phyloP scores from a whole-genome alignment of 2,888 invertebrate genomes.

The Dolichopus griseipennis region DNA sequence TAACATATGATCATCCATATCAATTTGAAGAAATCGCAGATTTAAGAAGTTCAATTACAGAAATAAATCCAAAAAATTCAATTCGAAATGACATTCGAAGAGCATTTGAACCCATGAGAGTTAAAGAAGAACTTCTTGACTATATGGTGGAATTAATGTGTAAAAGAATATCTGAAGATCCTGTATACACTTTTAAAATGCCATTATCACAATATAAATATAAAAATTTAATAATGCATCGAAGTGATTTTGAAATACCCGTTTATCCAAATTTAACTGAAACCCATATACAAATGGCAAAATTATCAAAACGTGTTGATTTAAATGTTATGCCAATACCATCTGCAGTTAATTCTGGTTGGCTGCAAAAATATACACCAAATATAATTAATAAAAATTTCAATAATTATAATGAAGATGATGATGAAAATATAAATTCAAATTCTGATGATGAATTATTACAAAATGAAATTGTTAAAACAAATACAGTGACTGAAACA shows the following conservation, averaged over 20 bases:
- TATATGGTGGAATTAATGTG: conserved; percentile 36
- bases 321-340: neutral
- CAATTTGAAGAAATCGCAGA: neutral
- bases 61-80: neutral
- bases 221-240: conserved; percentile 27
- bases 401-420: neutral
- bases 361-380: neutral
- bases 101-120: neutral
- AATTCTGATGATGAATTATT: neutral
- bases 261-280: conserved; percentile 36
- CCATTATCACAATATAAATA: conserved; percentile 28
- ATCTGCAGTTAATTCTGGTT: neutral
- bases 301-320: conserved; percentile 6
- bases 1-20: neutral
- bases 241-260: conserved; percentile 34
- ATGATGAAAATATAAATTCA: neutral
- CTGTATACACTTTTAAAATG: conserved; percentile 33
- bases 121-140: conserved; percentile 14
- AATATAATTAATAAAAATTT: neutral
- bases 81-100: conserved; percentile 8
- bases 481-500: conserved; percentile 26
- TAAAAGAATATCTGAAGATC: conserved; percentile 29
- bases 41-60: neutral
- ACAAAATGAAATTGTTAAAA: conserved; percentile 16
- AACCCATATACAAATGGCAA: conserved; percentile 23